Base-by-base conservation (phyloP, 2,888 invertebrate species). In the Pandemis cinnamomeana region DNA sequence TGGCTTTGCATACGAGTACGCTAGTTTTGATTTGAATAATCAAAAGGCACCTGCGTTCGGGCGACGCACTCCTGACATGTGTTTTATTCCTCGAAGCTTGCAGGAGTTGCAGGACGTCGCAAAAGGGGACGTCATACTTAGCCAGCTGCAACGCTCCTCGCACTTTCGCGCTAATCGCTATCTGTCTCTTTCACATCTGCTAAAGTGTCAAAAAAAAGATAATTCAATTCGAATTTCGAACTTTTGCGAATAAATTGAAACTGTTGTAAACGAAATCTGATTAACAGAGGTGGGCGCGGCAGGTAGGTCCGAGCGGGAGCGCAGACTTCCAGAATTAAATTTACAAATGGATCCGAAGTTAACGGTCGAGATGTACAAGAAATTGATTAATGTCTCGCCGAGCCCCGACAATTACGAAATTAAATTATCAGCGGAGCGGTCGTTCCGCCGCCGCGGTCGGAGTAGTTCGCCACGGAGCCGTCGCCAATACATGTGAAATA, bases 321-420 rank as follows among this genome's bases (percentile, higher is more conserved):
- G 68, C 72, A 42, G 76, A 68, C 80, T 78, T 71, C 77, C 79
- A 82, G 87, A 89, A 91, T 91, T 86, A 88, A 91, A 91, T 92
- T 92, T 88, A 86, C 88, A 89, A 90, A 89, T 89, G 87, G 89
- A 84, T 85, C 84, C 83, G 80, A 89, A 91, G 91, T 91, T 91
- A 88, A 85, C 87, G 85, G 84, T 80, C 82, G 84, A 86, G 87
- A 87, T 87, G 86, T 87, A 88, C 86, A 87, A 88, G 87, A 88
- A 91, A 91, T 91, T 91, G 91, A 92, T 92, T 90, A 91, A 91
- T 90, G 88, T 83, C 81, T 81, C 82, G 83, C 79, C 83, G 82
- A 86, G 87, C 89, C 90, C 88, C 87, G 87, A 91, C 88, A 91
- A 91, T 91, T 91, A 89, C 86, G 81, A 84, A 88, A 91, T 91